phyloP scores from a whole-genome alignment of 2,113 vertebrate genomes.

The Nyctereutes procyonoides region DNA sequence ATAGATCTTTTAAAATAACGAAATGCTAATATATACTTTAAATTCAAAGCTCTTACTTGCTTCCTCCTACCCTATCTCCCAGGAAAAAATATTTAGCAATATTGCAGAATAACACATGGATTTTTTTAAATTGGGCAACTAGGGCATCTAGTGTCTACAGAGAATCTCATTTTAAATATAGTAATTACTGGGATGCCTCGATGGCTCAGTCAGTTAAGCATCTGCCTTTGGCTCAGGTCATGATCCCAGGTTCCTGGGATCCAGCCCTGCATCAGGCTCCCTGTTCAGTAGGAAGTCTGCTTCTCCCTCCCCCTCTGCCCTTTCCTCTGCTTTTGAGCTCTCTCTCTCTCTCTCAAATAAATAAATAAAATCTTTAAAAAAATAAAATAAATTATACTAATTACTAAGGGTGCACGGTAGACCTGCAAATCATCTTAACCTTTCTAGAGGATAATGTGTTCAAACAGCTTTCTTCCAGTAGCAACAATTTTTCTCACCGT shows the following conservation, averaged over 20 bases:
- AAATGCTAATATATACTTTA: constrained; percentile 31
- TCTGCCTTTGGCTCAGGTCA: too few species aligned
- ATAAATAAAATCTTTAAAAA: too few species aligned
- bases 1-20: neutral
- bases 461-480: neutral
- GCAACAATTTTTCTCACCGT: neutral
- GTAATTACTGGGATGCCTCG: neutral
- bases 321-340: too few species aligned
- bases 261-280: too few species aligned
- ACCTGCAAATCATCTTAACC: neutral
- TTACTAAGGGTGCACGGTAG: neutral
- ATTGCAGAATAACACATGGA: neutral
- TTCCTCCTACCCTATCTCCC: neutral
- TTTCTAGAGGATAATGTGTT: neutral
- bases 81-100: neutral
- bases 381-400: neutral
- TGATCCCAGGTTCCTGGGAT: too few species aligned
- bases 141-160: neutral
- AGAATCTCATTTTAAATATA: constrained; percentile 4
- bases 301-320: too few species aligned
- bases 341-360: too few species aligned
- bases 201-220: too few species aligned
- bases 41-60: neutral
- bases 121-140: neutral
- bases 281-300: too few species aligned